Conservation (phyloP, 1,140 invertebrate genomes). For the Drosophila pseudoananassae region DNA sequence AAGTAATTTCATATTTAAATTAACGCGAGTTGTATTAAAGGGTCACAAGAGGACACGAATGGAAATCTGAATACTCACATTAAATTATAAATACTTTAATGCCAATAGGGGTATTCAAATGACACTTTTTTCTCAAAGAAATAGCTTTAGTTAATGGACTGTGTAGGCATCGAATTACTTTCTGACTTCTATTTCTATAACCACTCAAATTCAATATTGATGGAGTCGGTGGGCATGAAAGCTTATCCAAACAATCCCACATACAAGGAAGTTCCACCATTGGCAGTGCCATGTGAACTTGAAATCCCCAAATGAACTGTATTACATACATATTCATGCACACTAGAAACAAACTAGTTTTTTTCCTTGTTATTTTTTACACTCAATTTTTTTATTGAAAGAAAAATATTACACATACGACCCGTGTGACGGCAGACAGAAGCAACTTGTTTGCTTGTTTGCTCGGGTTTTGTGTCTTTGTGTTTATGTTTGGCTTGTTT, state of each 20-base stretch:
- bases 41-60: too few species aligned
- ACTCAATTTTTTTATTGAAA: conserved; percentile 15
- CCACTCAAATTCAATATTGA: conserved; percentile 1
- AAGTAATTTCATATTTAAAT: background rate
- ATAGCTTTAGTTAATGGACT: background rate
- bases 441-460: conserved; percentile 39
- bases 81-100: too few species aligned
- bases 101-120: background rate
- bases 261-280: conserved; percentile 25
- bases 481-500: conserved; percentile 46
- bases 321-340: conserved; percentile 39
- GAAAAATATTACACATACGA: conserved; percentile 66
- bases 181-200: background rate
- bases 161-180: background rate
- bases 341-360: conserved; percentile 6
- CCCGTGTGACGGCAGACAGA: conserved; percentile 24
- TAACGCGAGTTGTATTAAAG: background rate
- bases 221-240: conserved; percentile 26
- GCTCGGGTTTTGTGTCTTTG: conserved; percentile 10
- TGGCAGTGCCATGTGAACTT: conserved; percentile 25
- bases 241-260: conserved; percentile 6
- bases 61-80: background rate
- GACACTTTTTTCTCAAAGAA: background rate
- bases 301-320: conserved; percentile 14
- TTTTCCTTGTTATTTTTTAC: background rate